Evolutionary conservation across 2,888 invertebrate genomes (phyloP).

Genomic region (Cheilosia vernalis): DNA sequence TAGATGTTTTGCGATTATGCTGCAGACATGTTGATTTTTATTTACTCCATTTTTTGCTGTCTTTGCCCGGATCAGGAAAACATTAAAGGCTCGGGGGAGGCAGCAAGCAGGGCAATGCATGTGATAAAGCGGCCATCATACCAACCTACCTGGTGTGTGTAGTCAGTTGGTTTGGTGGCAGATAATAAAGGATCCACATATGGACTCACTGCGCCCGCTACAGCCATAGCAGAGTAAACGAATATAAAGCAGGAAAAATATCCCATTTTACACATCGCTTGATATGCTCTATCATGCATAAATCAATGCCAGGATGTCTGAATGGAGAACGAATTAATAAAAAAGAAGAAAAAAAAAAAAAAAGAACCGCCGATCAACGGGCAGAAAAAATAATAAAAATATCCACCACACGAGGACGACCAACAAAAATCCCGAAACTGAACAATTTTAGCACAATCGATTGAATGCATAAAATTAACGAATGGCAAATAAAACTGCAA

Average conservation of each 20-base stretch:
- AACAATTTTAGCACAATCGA: slow-evolving; percentile 71
- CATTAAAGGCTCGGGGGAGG: slow-evolving; percentile 26
- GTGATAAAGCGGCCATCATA: slow-evolving; percentile 12
- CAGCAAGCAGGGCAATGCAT: slow-evolving; percentile 21
- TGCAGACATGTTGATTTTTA: slow-evolving; percentile 75
- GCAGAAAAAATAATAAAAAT: slow-evolving; percentile 60
- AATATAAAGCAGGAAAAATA: slow-evolving; percentile 77
- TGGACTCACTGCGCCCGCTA: slow-evolving; percentile 35
- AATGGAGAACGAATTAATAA: slow-evolving; percentile 58
- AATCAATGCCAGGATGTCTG: slow-evolving; percentile 78
- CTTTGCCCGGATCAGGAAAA: slow-evolving; percentile 58
- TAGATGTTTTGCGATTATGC: slow-evolving; percentile 69
- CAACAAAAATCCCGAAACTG: slow-evolving; percentile 47
- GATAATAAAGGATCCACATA: slow-evolving; percentile 67
- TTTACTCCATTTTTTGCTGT: slow-evolving; percentile 65
- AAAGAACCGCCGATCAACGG: slow-evolving; percentile 3
- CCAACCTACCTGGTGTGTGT: slow-evolving; percentile 4
- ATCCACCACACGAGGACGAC: slow-evolving; percentile 11
- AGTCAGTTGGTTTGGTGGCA: slow-evolving; percentile 24
- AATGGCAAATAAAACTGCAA: slow-evolving; percentile 49
- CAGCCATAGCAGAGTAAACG: slow-evolving; percentile 66
- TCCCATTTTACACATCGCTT: slow-evolving; percentile 81
- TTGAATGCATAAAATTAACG: slow-evolving; percentile 73
- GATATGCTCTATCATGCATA: slow-evolving; percentile 81
- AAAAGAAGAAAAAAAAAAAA: slow-evolving; percentile 58